Evolutionary conservation across 2,797 vertebrate species (phyloP), one percentile per base, ranked within the genome.

Genomic region (Champsocephalus gunnari): DNA sequence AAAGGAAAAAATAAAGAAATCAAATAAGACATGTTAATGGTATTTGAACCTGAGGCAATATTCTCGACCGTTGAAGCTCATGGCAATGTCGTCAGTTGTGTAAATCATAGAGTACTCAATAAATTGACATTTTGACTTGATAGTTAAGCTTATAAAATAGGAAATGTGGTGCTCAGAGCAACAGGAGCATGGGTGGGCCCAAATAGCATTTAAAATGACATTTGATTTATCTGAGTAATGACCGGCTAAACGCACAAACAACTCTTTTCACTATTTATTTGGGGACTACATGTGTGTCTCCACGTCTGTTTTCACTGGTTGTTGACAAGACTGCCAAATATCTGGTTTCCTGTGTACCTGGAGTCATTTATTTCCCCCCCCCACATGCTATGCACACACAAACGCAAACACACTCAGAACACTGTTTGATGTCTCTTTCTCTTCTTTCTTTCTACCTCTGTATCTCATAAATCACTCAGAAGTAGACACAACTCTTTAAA

Each of bases 381-480:
- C 28, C 28, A 1, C 28, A 44, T 48, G 38, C n/a, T 48, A 12
- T 9, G 34, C 41, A 54, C 47, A 81, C 68, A 81, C 68, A 45
- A 70, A 41, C 19, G 59, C 51, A 65, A 56, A 71, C 58, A 68
- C 34, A 8, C 68, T 59, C 44, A 50, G 24, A 81, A 32, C 51
- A 14, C 53, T 57, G 24, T 72, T 61, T 73, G 32, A 61, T 53
- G 54, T 71, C 41, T 70, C 41, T 59, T 21, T 21, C 9, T 62
- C 47, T 16, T 60, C 17, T 24, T 65, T 28, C 19, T 38, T 47
- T 51, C 51, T 38, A 60, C 50, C 11, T 32, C 59, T 53, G 24
- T 32, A 61, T 69, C 64, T 75, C 38, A 17, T 87, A 62, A 84
- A 84, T 84, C 75, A 61, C 19, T 53, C 13, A 12, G 41, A 73